Conservation (phyloP, 1,140 invertebrate genomes). For the Drosophila mauritiana region DNA sequence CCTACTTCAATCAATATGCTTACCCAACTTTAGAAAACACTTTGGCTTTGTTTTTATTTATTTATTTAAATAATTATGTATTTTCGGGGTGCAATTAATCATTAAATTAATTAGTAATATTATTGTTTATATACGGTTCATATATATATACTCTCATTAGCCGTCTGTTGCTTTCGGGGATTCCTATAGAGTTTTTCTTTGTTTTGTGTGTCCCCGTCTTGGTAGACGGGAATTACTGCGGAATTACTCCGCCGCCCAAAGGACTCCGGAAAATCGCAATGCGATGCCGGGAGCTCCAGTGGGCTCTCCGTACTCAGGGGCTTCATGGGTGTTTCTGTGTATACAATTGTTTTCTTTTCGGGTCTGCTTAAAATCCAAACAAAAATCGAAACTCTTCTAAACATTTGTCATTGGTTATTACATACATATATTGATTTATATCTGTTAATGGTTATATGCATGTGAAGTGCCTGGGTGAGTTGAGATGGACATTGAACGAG, state of each 20-base stretch:
- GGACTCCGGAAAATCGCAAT: constrained; percentile 2
- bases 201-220: constrained; percentile 21
- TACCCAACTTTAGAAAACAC: neutral
- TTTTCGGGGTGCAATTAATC: constrained; percentile 83
- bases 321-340: constrained; percentile 37
- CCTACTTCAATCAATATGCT: no score
- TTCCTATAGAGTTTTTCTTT: constrained; percentile 35
- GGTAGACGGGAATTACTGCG: neutral
- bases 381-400: constrained; percentile 63
- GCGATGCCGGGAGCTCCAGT: neutral
- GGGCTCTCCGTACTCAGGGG: neutral
- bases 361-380: constrained; percentile 48
- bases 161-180: constrained; percentile 31
- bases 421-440: constrained; percentile 56
- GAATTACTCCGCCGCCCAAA: neutral
- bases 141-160: constrained; percentile 64
- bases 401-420: constrained; percentile 53
- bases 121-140: constrained; percentile 83
- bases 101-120: constrained; percentile 84
- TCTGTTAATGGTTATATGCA: constrained; percentile 73
- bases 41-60: constrained; percentile 68
- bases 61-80: constrained; percentile 84
- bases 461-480: constrained; percentile 54
- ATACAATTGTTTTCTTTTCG: constrained; percentile 38
- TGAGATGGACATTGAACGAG: constrained; percentile 56